phyloP scores from a whole-genome alignment of 2,113 vertebrate genomes.

The Varanus komodoensis region DNA sequence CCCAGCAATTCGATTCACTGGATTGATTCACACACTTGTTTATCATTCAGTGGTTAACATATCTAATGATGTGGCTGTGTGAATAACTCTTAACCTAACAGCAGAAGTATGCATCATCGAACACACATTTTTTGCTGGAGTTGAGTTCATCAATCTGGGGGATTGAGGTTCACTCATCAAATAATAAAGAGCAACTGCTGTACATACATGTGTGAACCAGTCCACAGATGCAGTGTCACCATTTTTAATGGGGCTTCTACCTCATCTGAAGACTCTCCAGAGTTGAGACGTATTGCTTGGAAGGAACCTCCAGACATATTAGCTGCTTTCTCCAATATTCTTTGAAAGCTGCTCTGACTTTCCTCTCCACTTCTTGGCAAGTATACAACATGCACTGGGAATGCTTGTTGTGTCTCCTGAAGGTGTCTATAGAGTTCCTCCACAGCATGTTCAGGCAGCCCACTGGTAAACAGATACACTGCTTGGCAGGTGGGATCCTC shows the following conservation, averaged over 20 bases:
- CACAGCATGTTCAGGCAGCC: fast-evolving
- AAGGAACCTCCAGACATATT: conserved; percentile 24
- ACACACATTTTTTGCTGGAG: not conserved
- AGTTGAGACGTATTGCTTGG: not conserved
- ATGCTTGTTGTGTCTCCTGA: not conserved
- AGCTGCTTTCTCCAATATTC: conserved; percentile 29
- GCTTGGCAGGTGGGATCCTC: conserved; percentile 9
- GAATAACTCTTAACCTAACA: not conserved
- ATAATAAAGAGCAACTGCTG: not conserved
- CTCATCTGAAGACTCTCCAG: conserved; percentile 30
- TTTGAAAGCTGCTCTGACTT: not conserved
- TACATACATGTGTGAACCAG: not conserved
- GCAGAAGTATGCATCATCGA: not conserved
- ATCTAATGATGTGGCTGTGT: not conserved
- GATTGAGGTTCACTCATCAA: not conserved
- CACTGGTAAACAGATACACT: not conserved
- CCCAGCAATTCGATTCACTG: not conserved
- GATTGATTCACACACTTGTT: not conserved
- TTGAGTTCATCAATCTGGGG: not conserved
- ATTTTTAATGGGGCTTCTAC: conserved; percentile 13
- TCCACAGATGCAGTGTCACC: not conserved
- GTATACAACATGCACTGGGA: not conserved
- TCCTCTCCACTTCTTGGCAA: not conserved
- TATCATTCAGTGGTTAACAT: not conserved
- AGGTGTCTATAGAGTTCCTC: not conserved